Evolutionary conservation across 2,113 vertebrate genomes (phyloP), one percentile per base, ranked within the genome.

Genomic region (Gyps fulvus): DNA sequence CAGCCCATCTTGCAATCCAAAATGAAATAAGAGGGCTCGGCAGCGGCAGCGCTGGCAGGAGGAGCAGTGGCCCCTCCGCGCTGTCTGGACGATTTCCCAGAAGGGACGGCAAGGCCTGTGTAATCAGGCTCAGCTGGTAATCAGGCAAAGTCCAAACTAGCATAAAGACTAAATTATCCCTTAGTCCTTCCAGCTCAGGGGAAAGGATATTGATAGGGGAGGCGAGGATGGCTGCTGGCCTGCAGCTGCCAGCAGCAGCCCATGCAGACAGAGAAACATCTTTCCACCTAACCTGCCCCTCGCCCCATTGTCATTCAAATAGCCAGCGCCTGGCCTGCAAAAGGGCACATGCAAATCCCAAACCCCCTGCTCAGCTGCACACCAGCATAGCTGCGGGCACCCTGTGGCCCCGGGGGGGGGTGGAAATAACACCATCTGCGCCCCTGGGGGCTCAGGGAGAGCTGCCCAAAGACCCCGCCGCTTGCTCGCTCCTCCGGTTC

Each of bases 91-190:
- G 91, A 78, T 84, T 93, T 95, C 97, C 97, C 96, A 95, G 95
- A 97, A 98, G 96, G 92, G 90, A 96, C 17, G 12, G 67, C 88
- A 58, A 85, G 93, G 93, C 91, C 97, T 93, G 93, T 94, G 93
- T 97, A 98, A 98, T 97, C 94, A 87, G 98, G 97, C 97, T 98
- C 98, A 98, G 98, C 98, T 98, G 98, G 96, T 82, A 97, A 98
- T 98, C 97, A 97, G 90, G 92, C 95, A 72, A 82, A 97, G 96
- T 97, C 97, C 94, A 96, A 96, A 96, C 92, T 91, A 97, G 94
- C 91, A 88, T 91, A 47, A 84, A 96, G 83, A 96, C 93, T 93
- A 97, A 98, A 98, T 98, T 96, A 97, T 93, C 95, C 97, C 92
- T 95, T 59, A 81, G 89, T 96, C 92, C 95, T 97, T 96, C 95